A percentile compares a stretch with the other conserved stretches of the same genome.
phyloP scores from a whole-genome alignment of 1,140 invertebrate species.

The Saccostrea glomerata region DNA sequence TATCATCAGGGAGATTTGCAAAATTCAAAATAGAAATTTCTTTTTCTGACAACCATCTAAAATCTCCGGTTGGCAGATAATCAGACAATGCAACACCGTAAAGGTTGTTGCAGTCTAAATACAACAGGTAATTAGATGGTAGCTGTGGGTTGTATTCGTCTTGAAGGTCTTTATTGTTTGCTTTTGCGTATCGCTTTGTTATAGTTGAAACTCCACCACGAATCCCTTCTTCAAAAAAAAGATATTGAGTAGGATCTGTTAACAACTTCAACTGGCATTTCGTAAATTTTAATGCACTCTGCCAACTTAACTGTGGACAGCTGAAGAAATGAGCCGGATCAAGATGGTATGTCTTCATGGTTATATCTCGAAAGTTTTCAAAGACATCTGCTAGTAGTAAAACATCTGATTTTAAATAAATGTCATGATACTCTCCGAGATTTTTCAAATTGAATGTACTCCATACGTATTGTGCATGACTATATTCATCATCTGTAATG shows the following conservation, averaged over 20 bases:
- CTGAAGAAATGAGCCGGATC: constrained; percentile 69
- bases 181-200: constrained; percentile 57
- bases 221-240: constrained; percentile 67
- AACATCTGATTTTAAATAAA: constrained; percentile 72
- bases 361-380: constrained; percentile 76
- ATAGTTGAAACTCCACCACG: constrained; percentile 62
- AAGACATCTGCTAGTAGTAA: constrained; percentile 77
- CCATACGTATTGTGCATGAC: constrained; percentile 67
- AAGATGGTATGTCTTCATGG: constrained; percentile 58
- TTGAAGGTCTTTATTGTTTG: constrained; percentile 63
- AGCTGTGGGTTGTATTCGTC: constrained; percentile 51
- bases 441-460: constrained; percentile 68
- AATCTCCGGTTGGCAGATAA: constrained; percentile 50
- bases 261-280: constrained; percentile 42
- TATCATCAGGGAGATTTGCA: neutral
- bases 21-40: constrained; percentile 35
- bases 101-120: constrained; percentile 67
- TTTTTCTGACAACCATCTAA: neutral
- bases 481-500: constrained; percentile 61
- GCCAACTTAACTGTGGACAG: constrained; percentile 62
- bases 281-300: constrained; percentile 48
- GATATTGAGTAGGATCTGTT: constrained; percentile 61
- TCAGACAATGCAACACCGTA: constrained; percentile 65
- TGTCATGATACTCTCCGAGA: constrained; percentile 76
- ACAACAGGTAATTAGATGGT: constrained; percentile 54